Evolutionary conservation across 2,797 vertebrate genomes (phyloP).

Genomic region (Muscicapa striata): DNA sequence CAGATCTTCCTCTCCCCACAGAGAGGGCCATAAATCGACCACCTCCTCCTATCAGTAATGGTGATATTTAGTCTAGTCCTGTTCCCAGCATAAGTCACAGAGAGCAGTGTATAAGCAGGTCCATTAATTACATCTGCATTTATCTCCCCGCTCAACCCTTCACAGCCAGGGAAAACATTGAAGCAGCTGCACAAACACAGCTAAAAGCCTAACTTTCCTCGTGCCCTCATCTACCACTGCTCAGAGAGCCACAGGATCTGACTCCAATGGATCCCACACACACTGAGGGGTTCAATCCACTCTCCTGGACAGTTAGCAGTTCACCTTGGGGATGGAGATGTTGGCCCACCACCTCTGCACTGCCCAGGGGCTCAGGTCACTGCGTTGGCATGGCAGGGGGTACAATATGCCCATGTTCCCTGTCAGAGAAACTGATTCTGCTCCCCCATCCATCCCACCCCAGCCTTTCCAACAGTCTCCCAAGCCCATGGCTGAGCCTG

Average conservation of each 20-base stretch:
- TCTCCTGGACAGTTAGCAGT: neutral
- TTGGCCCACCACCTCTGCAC: no score
- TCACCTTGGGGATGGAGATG: neutral
- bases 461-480: neutral
- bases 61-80: constrained; percentile 54
- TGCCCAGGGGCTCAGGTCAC: neutral
- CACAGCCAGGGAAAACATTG: neutral
- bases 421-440: neutral
- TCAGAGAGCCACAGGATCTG: rapidly evolving
- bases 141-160: neutral
- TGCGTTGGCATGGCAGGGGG: neutral
- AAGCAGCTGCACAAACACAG: neutral
- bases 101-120: neutral
- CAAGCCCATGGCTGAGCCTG: neutral
- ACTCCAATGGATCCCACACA: neutral
- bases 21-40: neutral
- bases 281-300: neutral
- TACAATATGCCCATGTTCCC: neutral
- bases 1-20: constrained; percentile 5
- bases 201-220: neutral
- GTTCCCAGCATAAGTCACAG: neutral
- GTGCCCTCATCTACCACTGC: neutral
- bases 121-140: constrained; percentile 29
- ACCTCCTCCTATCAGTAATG: constrained; percentile 1
- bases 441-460: neutral